These are phyloP conservation scores for Sebastes matsubarae DNA, from an alignment of 2,797 vertebrate genomes.

Conservation along the genomic window DNA sequence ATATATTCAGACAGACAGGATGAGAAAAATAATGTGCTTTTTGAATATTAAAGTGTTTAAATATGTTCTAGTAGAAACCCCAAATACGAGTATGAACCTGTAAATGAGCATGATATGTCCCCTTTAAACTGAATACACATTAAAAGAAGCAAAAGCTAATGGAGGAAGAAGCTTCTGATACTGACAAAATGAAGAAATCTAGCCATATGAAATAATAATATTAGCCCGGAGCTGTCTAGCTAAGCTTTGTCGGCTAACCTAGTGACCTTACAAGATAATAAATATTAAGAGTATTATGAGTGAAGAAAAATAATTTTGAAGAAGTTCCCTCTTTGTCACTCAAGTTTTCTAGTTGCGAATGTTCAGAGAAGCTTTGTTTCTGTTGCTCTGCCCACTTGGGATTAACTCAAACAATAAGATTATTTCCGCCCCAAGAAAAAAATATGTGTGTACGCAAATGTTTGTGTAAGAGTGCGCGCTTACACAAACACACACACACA, in stretches of 20 bases:
- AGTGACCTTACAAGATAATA: slow-evolving; percentile 1
- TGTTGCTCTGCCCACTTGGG: slow-evolving; percentile 30
- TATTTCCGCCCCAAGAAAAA: slow-evolving; percentile 37
- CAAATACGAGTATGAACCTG: not conserved
- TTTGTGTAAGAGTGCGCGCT: slow-evolving; percentile 1
- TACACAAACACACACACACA: no score
- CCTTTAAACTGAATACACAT: not conserved
- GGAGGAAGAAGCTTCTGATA: not conserved
- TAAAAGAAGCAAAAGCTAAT: not conserved
- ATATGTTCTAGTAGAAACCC: not conserved
- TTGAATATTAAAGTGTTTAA: not conserved
- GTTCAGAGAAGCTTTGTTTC: slow-evolving; percentile 39
- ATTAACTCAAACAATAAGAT: slow-evolving; percentile 56
- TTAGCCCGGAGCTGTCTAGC: not conserved
- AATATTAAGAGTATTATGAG: not conserved
- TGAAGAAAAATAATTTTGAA: not conserved
- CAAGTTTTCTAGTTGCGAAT: not conserved
- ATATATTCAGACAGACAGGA: not conserved
- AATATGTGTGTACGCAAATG: slow-evolving; percentile 19
- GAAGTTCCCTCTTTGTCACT: slow-evolving; percentile 8
- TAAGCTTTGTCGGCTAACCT: not conserved
- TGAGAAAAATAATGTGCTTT: not conserved
- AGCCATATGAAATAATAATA: not conserved
- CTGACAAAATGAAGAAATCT: not conserved
- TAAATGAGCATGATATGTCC: not conserved